Evolutionary conservation across 2,888 invertebrate species (phyloP).

Genomic region (Nomada flava): DNA sequence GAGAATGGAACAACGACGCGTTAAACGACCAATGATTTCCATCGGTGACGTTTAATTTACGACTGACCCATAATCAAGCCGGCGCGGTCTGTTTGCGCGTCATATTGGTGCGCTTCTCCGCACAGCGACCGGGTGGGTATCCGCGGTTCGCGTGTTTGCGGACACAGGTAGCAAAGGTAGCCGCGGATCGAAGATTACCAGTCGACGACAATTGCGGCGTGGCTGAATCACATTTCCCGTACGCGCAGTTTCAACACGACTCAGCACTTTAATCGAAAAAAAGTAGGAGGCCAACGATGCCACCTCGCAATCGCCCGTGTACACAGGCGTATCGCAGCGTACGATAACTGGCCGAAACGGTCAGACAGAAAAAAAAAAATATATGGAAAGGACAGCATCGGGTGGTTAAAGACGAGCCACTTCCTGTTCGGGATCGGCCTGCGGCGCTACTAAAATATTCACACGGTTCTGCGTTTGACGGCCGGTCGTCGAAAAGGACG

Average conservation of each 20-base stretch:
- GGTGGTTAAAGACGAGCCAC: constrained; percentile 62
- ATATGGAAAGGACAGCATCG: constrained; percentile 1
- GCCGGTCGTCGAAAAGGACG: constrained; percentile 54
- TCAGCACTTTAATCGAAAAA: too few species aligned
- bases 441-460: constrained; percentile 68
- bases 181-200: constrained; percentile 56
- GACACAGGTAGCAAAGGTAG: constrained; percentile 62
- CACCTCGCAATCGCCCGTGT: background rate
- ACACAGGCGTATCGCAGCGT: background rate
- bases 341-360: background rate
- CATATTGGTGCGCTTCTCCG: constrained; percentile 48
- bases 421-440: constrained; percentile 14
- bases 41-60: constrained; percentile 61
- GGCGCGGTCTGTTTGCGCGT: constrained; percentile 64
- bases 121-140: constrained; percentile 37
- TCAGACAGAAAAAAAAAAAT: background rate
- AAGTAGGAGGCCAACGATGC: too few species aligned
- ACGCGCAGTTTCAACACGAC: constrained; percentile 24
- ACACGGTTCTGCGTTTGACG: constrained; percentile 68
- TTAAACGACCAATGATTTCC: constrained; percentile 32
- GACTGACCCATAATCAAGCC: constrained; percentile 62
- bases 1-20: background rate
- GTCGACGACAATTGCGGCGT: constrained; percentile 50
- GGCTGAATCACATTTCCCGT: constrained; percentile 44
- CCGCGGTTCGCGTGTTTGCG: constrained; percentile 63